Evolutionary conservation across 2,888 invertebrate species (phyloP).

Genomic region (Acleris holmiana): DNA sequence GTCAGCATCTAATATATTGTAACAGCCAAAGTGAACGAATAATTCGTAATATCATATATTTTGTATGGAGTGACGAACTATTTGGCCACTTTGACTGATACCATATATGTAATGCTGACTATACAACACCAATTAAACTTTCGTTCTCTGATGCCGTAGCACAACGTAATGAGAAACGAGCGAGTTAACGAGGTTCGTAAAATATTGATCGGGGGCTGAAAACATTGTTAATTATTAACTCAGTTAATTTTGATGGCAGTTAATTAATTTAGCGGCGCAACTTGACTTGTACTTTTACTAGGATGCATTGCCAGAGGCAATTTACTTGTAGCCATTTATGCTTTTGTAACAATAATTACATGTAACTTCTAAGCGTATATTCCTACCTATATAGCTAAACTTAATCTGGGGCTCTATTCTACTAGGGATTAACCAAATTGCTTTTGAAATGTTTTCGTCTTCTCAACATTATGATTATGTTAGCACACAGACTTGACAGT

Average conservation of each 20-base stretch:
- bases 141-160: conserved; percentile 7
- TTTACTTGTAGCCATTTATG: neutral
- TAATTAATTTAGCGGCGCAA: conserved; percentile 12
- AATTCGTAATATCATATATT: no score
- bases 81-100: no score
- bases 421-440: neutral
- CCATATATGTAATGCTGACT: no score
- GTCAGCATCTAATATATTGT: no score
- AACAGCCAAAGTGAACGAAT: no score
- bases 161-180: conserved; percentile 22
- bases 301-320: neutral
- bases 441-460: no score
- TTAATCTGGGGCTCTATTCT: neutral
- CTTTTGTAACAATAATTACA: neutral
- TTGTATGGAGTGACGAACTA: no score
- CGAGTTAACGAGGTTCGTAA: conserved; percentile 30
- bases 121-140: conserved; percentile 14
- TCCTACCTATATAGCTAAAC: no score
- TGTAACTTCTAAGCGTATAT: neutral
- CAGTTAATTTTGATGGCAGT: conserved; percentile 14
- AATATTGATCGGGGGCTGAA: conserved; percentile 26
- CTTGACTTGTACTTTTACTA: neutral
- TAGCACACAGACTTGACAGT: no score
- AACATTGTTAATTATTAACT: conserved; percentile 24
- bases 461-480: no score